Evolutionary conservation across 35 echinoderm and acorn worm species (phyloP).

Genomic region (Patiria miniata): DNA sequence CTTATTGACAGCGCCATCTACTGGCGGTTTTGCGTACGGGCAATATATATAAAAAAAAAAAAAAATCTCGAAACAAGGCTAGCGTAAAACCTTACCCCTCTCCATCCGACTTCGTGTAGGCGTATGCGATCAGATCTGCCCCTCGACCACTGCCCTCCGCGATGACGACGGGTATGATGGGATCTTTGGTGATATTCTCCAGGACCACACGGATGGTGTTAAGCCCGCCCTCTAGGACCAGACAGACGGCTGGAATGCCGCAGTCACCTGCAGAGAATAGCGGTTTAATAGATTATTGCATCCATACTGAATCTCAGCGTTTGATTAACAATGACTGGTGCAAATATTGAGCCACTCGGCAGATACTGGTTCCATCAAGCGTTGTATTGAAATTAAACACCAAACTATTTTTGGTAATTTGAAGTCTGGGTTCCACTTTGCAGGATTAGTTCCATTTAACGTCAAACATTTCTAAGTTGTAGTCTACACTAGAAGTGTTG

Average conservation of each 20-base stretch:
- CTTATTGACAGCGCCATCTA: too few species aligned
- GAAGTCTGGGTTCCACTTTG: too few species aligned
- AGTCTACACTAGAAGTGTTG: too few species aligned
- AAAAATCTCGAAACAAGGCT: too few species aligned
- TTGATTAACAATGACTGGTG: not conserved
- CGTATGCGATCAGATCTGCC: slow-evolving; percentile 87
- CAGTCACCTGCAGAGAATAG: slow-evolving; percentile 53
- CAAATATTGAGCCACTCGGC: not conserved
- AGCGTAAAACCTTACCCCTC: slow-evolving; percentile 38
- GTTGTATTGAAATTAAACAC: too few species aligned
- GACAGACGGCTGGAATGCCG: slow-evolving; percentile 74
- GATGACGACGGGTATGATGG: slow-evolving; percentile 79
- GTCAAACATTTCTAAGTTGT: too few species aligned
- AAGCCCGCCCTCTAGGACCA: slow-evolving; percentile 80
- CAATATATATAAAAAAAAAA: too few species aligned
- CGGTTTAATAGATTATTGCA: not conserved
- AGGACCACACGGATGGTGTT: slow-evolving; percentile 78
- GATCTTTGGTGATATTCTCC: slow-evolving; percentile 81
- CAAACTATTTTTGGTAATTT: too few species aligned
- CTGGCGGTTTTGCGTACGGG: too few species aligned
- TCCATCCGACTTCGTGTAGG: slow-evolving; percentile 48
- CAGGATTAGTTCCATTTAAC: too few species aligned
- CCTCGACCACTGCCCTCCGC: slow-evolving; percentile 87
- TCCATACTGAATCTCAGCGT: not conserved
- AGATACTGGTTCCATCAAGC: too few species aligned